phyloP scores from a whole-genome alignment of 1,140 invertebrate genomes.

The Drosophila miranda region DNA sequence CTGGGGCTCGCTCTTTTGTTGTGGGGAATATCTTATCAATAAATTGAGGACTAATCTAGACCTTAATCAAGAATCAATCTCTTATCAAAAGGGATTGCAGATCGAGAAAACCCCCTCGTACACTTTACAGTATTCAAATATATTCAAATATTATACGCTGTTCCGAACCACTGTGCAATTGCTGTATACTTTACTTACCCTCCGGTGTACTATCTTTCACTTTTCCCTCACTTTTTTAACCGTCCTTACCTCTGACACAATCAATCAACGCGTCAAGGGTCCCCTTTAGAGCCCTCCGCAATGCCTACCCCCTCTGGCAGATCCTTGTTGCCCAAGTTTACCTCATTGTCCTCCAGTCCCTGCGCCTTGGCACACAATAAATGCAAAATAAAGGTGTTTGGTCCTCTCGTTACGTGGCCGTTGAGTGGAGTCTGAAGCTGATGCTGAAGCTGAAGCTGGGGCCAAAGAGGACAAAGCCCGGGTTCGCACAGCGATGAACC shows the following conservation, averaged over 20 bases:
- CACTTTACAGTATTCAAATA: background rate
- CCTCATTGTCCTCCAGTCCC: conserved; percentile 51
- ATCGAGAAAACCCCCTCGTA: background rate
- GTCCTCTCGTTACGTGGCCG: conserved; percentile 36
- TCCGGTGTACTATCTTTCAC: conserved; percentile 3
- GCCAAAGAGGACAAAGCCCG: conserved; percentile 55
- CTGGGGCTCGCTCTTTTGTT: too few species aligned
- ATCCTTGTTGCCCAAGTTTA: conserved; percentile 34
- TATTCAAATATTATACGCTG: conserved; percentile 7
- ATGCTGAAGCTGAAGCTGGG: background rate
- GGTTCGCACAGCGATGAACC: conserved; percentile 47
- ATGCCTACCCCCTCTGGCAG: conserved; percentile 1
- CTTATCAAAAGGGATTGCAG: too few species aligned
- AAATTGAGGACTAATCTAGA: too few species aligned
- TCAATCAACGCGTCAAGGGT: conserved; percentile 74
- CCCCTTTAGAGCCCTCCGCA: conserved; percentile 11
- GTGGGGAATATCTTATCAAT: too few species aligned
- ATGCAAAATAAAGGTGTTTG: conserved; percentile 76
- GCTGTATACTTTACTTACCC: conserved; percentile 16
- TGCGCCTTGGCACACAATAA: conserved; percentile 44
- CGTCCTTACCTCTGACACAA: conserved; percentile 47
- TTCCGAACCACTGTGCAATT: conserved; percentile 43
- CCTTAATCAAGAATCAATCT: too few species aligned
- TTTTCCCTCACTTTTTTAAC: background rate
- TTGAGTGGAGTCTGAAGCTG: conserved; percentile 25